phyloP scores from a whole-genome alignment of 1,140 invertebrate species.

The Drosophila arizonae region DNA sequence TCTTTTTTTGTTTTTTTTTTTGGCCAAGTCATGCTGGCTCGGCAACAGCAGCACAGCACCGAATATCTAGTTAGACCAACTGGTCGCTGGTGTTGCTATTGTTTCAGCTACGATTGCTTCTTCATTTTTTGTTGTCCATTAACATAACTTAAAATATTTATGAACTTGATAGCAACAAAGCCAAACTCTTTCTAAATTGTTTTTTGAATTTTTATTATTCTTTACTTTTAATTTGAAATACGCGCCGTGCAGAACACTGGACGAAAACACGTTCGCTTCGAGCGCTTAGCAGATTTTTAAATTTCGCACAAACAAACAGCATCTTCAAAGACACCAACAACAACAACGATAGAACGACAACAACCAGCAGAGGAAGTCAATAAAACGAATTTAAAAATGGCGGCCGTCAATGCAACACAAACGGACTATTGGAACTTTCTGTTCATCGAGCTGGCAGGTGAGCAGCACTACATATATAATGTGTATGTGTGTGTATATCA shows the following conservation, averaged over 20 bases:
- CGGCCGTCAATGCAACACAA: slow-evolving; percentile 83
- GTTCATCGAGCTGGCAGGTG: slow-evolving; percentile 85
- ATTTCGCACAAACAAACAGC: slow-evolving; percentile 26
- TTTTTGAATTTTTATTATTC: not conserved
- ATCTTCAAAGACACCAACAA: slow-evolving; percentile 6
- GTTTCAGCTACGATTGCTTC: not conserved
- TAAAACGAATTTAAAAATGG: slow-evolving; percentile 68
- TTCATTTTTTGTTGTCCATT: slow-evolving; percentile 21
- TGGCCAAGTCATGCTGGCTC: slow-evolving; percentile 17
- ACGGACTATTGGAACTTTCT: slow-evolving; percentile 84
- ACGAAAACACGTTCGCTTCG: slow-evolving; percentile 69
- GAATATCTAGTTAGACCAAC: slow-evolving; percentile 13
- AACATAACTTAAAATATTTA: slow-evolving; percentile 59
- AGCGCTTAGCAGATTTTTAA: slow-evolving; percentile 78
- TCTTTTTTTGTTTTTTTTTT: slow-evolving; percentile 19
- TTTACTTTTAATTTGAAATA: slow-evolving; percentile 28
- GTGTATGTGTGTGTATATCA: not conserved
- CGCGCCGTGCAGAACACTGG: slow-evolving; percentile 52
- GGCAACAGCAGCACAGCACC: slow-evolving; percentile 22
- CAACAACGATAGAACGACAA: not conserved
- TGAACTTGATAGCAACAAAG: slow-evolving; percentile 32
- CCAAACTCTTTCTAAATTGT: slow-evolving; percentile 31
- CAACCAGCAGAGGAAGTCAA: slow-evolving; percentile 20
- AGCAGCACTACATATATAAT: slow-evolving; percentile 22
- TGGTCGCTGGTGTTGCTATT: slow-evolving; percentile 7